Conservation (phyloP, 2,797 vertebrate genomes). For the Mus spretus region DNA sequence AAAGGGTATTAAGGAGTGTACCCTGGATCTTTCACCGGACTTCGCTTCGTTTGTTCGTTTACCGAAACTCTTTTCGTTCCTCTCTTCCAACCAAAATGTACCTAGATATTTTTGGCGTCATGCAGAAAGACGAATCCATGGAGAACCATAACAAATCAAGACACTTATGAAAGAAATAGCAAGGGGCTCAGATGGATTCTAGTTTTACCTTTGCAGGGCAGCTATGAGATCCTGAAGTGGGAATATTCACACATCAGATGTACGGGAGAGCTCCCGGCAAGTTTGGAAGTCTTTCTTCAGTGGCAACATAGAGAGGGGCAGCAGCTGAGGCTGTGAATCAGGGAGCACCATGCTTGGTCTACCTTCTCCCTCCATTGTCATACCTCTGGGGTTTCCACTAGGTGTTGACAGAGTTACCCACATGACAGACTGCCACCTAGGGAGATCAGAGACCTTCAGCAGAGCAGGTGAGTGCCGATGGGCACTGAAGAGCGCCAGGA, state of each 20-base stretch:
- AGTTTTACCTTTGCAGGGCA: neutral
- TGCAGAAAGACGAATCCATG: neutral
- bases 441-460: neutral
- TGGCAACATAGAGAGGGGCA: constrained; percentile 27
- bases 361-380: neutral
- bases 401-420: neutral
- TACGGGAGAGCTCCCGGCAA: neutral
- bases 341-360: neutral
- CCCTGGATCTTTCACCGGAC: neutral
- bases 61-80: neutral
- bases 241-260: neutral
- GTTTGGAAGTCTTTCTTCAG: constrained; percentile 17
- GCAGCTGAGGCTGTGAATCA: neutral
- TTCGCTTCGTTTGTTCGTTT: neutral
- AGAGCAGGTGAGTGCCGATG: neutral
- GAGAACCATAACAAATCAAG: neutral
- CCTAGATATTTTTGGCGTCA: neutral
- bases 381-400: neutral
- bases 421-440: neutral
- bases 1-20: neutral
- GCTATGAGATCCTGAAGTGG: neutral
- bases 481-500: neutral
- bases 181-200: neutral
- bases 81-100: neutral
- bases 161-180: neutral